Evolutionary conservation across 92 coral and sea anemone genomes (phyloP).

Genomic region (Siderastrea radians): DNA sequence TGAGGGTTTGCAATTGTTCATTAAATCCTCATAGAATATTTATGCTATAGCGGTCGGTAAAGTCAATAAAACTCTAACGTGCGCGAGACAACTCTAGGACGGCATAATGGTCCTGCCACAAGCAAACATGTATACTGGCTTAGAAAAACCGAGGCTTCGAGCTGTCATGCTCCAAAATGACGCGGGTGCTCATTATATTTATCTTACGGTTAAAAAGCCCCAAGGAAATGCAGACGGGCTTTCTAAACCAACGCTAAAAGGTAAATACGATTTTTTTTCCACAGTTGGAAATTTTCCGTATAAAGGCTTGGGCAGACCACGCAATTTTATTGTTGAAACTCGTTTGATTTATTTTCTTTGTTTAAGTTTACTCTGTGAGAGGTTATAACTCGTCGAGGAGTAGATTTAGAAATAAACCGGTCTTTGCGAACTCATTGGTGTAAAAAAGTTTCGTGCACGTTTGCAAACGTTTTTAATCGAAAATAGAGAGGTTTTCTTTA

Average conservation of each 20-base stretch:
- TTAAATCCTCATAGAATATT: constrained; percentile 11
- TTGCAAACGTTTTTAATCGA: no score
- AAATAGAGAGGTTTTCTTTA: no score
- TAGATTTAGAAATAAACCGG: no score
- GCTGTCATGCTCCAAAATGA: constrained; percentile 36
- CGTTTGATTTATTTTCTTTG: background rate
- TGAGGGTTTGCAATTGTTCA: background rate
- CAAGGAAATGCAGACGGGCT: background rate
- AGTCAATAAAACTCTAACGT: constrained; percentile 4
- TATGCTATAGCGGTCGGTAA: background rate
- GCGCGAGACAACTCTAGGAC: background rate
- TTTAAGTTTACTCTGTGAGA: no score
- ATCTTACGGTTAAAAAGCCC: constrained; percentile 17
- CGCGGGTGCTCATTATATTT: constrained; percentile 28
- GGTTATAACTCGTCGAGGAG: no score
- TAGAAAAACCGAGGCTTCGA: constrained; percentile 20
- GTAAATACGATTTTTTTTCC: constrained; percentile 19
- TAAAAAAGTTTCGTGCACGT: no score
- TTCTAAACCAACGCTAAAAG: background rate
- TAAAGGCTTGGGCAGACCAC: background rate
- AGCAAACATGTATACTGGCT: background rate
- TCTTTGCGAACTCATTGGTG: no score
- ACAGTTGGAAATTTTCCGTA: background rate
- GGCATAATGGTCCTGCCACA: constrained; percentile 18
- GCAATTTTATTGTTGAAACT: background rate